Percentiles rank a stretch among this genome's conserved stretches.
These are phyloP conservation scores for Neodon shergylaensis DNA, from an alignment of 2,113 vertebrate species.

Conservation along the genomic window DNA sequence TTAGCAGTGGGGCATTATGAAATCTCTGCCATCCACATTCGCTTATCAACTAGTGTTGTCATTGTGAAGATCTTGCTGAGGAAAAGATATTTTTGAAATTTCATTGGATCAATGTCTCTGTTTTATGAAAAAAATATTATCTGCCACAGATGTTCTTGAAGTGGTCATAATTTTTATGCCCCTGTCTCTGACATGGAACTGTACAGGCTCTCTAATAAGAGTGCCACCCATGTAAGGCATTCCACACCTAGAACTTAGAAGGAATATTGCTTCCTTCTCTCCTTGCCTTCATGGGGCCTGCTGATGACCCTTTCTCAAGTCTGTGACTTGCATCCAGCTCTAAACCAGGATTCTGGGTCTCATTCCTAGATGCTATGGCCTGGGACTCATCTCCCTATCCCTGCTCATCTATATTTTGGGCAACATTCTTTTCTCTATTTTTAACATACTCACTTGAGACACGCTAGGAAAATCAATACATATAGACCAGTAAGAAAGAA, in stretches of 20 bases:
- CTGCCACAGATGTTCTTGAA: no score
- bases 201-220: fast-evolving
- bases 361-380: background rate
- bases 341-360: background rate
- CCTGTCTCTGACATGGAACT: background rate
- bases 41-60: background rate
- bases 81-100: background rate
- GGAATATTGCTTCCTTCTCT: background rate
- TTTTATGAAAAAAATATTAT: no score
- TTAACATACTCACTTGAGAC: no score
- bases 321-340: fast-evolving
- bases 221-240: fast-evolving
- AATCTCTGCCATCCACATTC: background rate
- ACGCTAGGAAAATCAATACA: fast-evolving
- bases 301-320: no score
- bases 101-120: fast-evolving
- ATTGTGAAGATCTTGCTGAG: background rate
- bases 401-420: background rate
- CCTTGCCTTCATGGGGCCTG: fast-evolving
- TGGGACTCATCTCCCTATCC: background rate
- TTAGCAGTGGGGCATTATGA: no score
- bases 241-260: background rate
- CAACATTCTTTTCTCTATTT: background rate
- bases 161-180: no score
- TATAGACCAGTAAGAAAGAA: background rate